Evolutionary conservation across 2,797 vertebrate genomes (phyloP).

Genomic region (Neosilurus hyrtlii): DNA sequence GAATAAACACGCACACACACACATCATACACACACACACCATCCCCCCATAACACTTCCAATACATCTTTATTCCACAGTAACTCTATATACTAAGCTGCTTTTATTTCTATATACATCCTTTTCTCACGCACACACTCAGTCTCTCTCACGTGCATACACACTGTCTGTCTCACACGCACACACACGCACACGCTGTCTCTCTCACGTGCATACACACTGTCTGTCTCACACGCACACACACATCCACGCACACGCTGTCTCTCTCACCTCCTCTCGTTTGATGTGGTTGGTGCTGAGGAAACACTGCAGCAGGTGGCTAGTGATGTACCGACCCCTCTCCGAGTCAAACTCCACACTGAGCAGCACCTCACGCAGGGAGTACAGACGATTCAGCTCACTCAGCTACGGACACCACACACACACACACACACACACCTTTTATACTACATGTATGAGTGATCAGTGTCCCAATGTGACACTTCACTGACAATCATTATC

Average conservation of each 20-base stretch:
- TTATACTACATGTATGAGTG: slow-evolving; percentile 52
- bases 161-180: too few species aligned
- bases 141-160: too few species aligned
- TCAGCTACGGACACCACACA: slow-evolving; percentile 66
- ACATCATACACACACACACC: neutral
- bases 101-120: too few species aligned
- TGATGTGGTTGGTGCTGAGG: slow-evolving; percentile 74
- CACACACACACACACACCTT: neutral
- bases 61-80: too few species aligned
- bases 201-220: too few species aligned
- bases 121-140: too few species aligned
- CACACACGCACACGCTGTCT: slow-evolving; percentile 28
- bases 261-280: slow-evolving; percentile 82
- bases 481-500: too few species aligned
- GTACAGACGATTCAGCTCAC: slow-evolving; percentile 81
- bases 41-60: too few species aligned
- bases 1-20: slow-evolving; percentile 1
- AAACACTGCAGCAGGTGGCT: slow-evolving; percentile 86
- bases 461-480: too few species aligned
- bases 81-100: too few species aligned
- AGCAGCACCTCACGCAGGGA: slow-evolving; percentile 78
- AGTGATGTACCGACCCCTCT: slow-evolving; percentile 79
- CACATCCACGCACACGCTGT: slow-evolving; percentile 19
- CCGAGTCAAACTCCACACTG: slow-evolving; percentile 79
- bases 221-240: slow-evolving; percentile 65